phyloP scores from a whole-genome alignment of 2,113 vertebrate genomes.

The Odobenus rosmarus region DNA sequence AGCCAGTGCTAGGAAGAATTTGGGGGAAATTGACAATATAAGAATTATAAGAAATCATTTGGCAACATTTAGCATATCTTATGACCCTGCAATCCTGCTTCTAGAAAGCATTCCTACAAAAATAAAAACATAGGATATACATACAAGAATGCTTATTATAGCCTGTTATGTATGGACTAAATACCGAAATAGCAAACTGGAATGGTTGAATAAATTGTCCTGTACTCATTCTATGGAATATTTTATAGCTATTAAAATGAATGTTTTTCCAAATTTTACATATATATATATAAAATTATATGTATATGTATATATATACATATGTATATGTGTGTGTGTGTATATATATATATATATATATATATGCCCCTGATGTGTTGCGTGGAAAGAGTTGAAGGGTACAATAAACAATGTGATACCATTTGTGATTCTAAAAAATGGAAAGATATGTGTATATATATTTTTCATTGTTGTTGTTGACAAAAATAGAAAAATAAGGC shows the following conservation, averaged over 20 bases:
- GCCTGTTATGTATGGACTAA: neutral
- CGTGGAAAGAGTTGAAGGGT: neutral
- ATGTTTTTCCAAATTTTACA: neutral
- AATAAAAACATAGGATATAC: neutral
- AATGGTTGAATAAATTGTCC: neutral
- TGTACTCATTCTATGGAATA: neutral
- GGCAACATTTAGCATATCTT: neutral
- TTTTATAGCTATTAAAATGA: neutral
- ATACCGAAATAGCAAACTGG: neutral
- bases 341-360: too few species aligned
- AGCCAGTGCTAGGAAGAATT: neutral
- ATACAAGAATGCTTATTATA: neutral
- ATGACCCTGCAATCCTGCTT: neutral
- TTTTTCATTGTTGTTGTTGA: neutral
- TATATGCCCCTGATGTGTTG: neutral
- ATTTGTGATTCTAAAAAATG: neutral
- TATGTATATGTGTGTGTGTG: neutral
- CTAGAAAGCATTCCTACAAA: neutral
- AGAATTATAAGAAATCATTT: neutral
- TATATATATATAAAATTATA: neutral
- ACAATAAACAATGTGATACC: neutral
- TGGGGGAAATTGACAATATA: neutral
- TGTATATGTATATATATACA: too few species aligned
- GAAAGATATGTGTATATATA: neutral
- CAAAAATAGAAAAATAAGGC: neutral